phyloP scores from a whole-genome alignment of 2,113 vertebrate species.

The Hirundichthys speculiger region DNA sequence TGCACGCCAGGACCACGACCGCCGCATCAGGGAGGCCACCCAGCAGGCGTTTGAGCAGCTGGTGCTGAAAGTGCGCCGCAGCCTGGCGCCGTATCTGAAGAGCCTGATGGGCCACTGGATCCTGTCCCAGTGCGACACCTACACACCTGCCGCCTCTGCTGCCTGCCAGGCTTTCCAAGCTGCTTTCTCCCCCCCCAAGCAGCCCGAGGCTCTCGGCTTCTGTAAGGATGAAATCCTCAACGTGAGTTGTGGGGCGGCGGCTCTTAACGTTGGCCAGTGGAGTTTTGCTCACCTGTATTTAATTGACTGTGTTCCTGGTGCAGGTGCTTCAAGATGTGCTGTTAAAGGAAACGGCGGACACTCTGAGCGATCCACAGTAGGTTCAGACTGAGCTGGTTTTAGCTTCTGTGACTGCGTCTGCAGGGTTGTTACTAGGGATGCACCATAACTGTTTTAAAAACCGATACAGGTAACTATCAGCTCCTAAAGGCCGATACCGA shows the following conservation, averaged over 20 bases:
- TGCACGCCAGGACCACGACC: slow-evolving; percentile 88
- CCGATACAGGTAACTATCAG: too few species aligned
- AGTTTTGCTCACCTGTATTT: neutral
- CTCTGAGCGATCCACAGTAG: slow-evolving; percentile 95
- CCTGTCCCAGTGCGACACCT: slow-evolving; percentile 94
- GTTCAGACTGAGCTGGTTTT: slow-evolving; percentile 23
- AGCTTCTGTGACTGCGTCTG: neutral
- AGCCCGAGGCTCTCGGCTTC: slow-evolving; percentile 93
- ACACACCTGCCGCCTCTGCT: slow-evolving; percentile 91
- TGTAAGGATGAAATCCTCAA: slow-evolving; percentile 94
- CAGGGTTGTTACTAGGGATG: too few species aligned
- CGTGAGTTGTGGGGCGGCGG: slow-evolving; percentile 81
- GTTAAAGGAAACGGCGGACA: slow-evolving; percentile 92
- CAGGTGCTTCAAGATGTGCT: slow-evolving; percentile 94
- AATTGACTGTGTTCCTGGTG: slow-evolving; percentile 5
- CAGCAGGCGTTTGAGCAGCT: slow-evolving; percentile 95
- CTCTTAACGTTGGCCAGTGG: neutral
- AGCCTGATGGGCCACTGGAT: slow-evolving; percentile 98
- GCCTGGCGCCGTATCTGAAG: slow-evolving; percentile 94
- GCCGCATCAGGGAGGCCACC: slow-evolving; percentile 94
- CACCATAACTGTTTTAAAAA: too few species aligned
- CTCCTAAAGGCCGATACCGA: too few species aligned
- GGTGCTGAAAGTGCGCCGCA: slow-evolving; percentile 94
- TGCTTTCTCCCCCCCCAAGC: slow-evolving; percentile 91
- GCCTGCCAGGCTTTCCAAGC: slow-evolving; percentile 91